These are phyloP conservation scores for Vidua chalybeata DNA, from an alignment of 2,113 vertebrate species.

Conservation along the genomic window DNA sequence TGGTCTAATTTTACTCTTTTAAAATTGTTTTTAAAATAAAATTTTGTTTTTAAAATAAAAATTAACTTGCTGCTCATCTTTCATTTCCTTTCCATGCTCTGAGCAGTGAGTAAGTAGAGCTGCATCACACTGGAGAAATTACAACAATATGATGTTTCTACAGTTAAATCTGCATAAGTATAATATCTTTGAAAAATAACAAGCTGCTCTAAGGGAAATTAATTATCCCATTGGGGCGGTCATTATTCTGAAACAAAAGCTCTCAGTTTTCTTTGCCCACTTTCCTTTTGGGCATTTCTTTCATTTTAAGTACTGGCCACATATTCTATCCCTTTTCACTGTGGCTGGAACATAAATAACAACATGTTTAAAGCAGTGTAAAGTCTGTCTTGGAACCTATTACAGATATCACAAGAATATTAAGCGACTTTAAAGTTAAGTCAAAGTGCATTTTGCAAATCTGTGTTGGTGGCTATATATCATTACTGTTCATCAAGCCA, in stretches of 20 bases:
- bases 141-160: slow-evolving; percentile 15
- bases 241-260: slow-evolving; percentile 16
- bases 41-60: neutral
- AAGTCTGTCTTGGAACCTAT: neutral
- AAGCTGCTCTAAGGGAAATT: slow-evolving; percentile 34
- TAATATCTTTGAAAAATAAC: slow-evolving; percentile 48
- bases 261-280: neutral
- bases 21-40: neutral
- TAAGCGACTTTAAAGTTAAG: slow-evolving; percentile 37
- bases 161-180: slow-evolving; percentile 35
- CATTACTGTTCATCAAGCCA: neutral
- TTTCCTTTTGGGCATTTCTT: neutral
- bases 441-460: neutral
- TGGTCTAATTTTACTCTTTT: neutral
- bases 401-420: slow-evolving; percentile 1
- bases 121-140: slow-evolving; percentile 8
- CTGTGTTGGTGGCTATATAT: neutral
- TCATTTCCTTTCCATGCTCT: slow-evolving; percentile 9
- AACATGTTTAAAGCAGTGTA: neutral
- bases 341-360: slow-evolving; percentile 14
- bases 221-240: slow-evolving; percentile 36
- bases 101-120: slow-evolving; percentile 32
- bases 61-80: neutral
- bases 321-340: neutral
- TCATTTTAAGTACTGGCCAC: neutral